A percentile compares a stretch with the other conserved stretches of the same genome.
phyloP scores from a whole-genome alignment of 2,113 vertebrate genomes.

The Barbus barbus region DNA sequence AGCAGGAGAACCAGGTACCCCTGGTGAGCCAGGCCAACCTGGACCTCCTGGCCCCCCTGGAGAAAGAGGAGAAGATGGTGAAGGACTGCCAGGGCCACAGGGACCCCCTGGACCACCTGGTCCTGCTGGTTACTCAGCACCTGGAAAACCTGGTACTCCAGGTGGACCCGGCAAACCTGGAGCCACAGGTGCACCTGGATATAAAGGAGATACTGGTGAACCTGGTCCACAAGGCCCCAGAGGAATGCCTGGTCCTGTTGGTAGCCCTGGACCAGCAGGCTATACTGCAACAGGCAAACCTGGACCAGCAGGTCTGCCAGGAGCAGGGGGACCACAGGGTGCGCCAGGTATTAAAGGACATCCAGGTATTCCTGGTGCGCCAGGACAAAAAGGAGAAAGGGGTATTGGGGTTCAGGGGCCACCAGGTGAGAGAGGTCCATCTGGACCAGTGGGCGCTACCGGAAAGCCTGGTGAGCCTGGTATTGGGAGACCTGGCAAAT shows the following conservation, averaged over 20 bases:
- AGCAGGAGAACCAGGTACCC: constrained; percentile 75
- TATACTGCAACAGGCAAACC: constrained; percentile 87
- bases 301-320: constrained; percentile 83
- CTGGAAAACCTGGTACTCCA: constrained; percentile 87
- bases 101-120: constrained; percentile 78
- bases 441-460: constrained; percentile 80
- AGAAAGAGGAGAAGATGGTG: constrained; percentile 65
- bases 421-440: constrained; percentile 83
- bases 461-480: constrained; percentile 83
- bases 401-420: constrained; percentile 83
- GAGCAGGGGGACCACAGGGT: constrained; percentile 83
- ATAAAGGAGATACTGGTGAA: constrained; percentile 86
- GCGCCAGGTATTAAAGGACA: constrained; percentile 85
- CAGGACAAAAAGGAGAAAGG: constrained; percentile 87
- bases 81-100: constrained; percentile 66
- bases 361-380: constrained; percentile 84
- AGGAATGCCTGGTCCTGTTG: constrained; percentile 83
- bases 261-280: constrained; percentile 86
- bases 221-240: constrained; percentile 84
- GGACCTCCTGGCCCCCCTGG: constrained; percentile 74
- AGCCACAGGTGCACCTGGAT: constrained; percentile 70
- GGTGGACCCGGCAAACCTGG: constrained; percentile 82
- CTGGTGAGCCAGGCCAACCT: constrained; percentile 76
- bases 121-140: constrained; percentile 78
- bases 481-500: constrained; percentile 85